These are phyloP conservation scores for Tortrix viridana DNA, from an alignment of 2,888 invertebrate species.

Conservation along the genomic window DNA sequence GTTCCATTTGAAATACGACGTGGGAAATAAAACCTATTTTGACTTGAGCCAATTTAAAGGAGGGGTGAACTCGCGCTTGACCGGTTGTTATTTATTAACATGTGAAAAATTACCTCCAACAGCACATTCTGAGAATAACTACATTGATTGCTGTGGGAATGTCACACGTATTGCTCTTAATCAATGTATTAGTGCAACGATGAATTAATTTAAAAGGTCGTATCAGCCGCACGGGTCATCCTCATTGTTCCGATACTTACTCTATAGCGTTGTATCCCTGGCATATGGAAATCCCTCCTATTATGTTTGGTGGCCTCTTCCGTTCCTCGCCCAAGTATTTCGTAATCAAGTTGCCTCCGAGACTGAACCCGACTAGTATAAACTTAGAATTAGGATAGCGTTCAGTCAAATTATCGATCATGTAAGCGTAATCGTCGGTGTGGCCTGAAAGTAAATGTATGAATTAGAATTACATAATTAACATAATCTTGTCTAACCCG, in stretches of 20 bases:
- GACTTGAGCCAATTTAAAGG: no score
- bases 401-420: constrained; percentile 90
- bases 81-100: constrained; percentile 5
- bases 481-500: no score
- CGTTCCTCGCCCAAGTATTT: constrained; percentile 94
- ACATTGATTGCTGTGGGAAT: constrained; percentile 21
- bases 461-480: not conserved
- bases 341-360: constrained; percentile 96
- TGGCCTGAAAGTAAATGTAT: constrained; percentile 85
- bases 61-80: no score
- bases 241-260: constrained; percentile 83
- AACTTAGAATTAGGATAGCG: constrained; percentile 91
- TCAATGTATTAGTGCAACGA: not conserved
- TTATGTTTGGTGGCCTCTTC: constrained; percentile 87
- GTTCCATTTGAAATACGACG: no score
- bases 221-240: not conserved
- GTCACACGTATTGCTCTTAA: no score
- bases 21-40: no score
- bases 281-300: constrained; percentile 96
- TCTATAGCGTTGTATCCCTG: constrained; percentile 96
- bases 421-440: constrained; percentile 93
- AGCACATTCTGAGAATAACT: not conserved
- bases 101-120: not conserved
- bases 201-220: not conserved
- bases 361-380: constrained; percentile 95